Base-by-base conservation (phyloP, 2,113 vertebrate genomes). In the Aix galericulata region DNA sequence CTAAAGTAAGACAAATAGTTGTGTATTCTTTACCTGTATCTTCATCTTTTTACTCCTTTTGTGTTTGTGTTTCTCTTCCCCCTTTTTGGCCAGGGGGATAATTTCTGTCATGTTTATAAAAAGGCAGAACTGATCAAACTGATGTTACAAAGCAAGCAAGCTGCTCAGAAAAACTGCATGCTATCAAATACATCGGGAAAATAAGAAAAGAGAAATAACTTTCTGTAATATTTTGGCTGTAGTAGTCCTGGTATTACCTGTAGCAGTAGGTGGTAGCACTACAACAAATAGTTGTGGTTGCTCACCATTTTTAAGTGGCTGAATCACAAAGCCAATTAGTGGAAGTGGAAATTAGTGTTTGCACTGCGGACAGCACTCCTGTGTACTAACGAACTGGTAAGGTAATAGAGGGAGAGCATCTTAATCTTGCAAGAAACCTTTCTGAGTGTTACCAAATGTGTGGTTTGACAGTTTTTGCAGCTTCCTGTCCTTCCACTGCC, bases 401-500 rank as follows among this genome's bases (percentile, higher is more conserved):
- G n/a, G 44, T 32, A 7, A 36, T 38, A 18, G 36, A 29, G 44
- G 58, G 31, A 44, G n/a, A 36, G 46, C 53, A 13, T 36, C 64
- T 67, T n/a, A 40, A 16, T 36, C 64, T 67, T 31, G 53, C 44
- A 21, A 6, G 10, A 9, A 63, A 18, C 17, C 50, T 36, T 25
- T 36, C 13, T 2, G 3, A 36, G 13, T 58, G n/a, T 50, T 55
- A 27, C 48, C 15, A 42, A 32, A 22, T 9, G 21, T 20, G 11
- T 44, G 23, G 18, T 46, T 46, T 38, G 56, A 4, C 50, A 25
- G 13, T 27, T 64, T 36, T 44, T 20, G 20, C 42, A 69, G 7
- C 16, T 22, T 22, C 5, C 14, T 46, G 6, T 31, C 34, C 14
- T 32, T 2, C 13, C 6, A 0, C 18, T 40, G 3, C 4, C 4